Evolutionary conservation across 2,113 vertebrate species (phyloP), one percentile per base, ranked within the genome.

Genomic region (Mohoua ochrocephala): DNA sequence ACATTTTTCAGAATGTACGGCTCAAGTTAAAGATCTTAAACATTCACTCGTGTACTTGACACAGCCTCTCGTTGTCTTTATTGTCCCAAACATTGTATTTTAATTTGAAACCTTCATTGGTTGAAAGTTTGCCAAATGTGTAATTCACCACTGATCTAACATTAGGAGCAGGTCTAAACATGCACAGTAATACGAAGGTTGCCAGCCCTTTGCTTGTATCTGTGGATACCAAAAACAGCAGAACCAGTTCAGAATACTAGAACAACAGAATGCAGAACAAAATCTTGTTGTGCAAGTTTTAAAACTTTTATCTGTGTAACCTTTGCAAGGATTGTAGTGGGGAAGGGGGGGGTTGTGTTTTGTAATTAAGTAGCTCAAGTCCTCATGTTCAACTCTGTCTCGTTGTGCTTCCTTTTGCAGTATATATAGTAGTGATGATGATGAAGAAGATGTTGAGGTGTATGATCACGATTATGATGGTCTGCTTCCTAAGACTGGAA

Each of bases 211-310:
- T 98, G 96, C 97, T 98, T 97, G 99, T 99, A 98, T 99, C 99
- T 99, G 98, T 99, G 99, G 99, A 99, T 99, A 99, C 99, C 98
- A 98, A 98, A 99, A 99, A 99, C 99, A 99, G 98, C 97, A 99
- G 98, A 99, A 99, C 99, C 99, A 98, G 99, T 99, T 98, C 98
- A 98, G 93, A 98, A 96, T 98, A 84, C 97, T 96, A 96, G 98
- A 98, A 98, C 98, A 97, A 98, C 98, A 98, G 97, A 98, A 97
- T 96, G 89, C 96, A 95, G 91, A 97, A 97, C 96, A 97, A 97
- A 98, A 96, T 97, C 98, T 98, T 97, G 98, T 98, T 98, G 98
- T 99, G 98, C 99, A 98, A 98, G 98, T 98, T 98, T 98, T 98
- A 98, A 98, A 98, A 98, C 98, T 98, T 99, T 97, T 97, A 97